Conservation (phyloP, 2,888 invertebrate genomes). For the Dioctria linearis region DNA sequence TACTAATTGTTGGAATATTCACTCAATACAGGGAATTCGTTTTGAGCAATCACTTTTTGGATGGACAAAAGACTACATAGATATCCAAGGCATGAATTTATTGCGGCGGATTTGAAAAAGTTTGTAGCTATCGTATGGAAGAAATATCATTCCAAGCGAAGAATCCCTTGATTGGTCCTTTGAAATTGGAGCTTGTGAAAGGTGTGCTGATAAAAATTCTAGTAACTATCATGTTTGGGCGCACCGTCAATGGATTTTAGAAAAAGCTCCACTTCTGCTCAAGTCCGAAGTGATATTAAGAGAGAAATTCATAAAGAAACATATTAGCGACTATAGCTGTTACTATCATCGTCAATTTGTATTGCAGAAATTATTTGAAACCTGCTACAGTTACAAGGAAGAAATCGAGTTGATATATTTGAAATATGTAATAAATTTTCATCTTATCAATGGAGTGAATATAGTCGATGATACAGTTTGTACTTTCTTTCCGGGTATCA, state of each 20-base stretch:
- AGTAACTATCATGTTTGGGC: slow-evolving; percentile 96
- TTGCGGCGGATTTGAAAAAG: too few relatives aligned
- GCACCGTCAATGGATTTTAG: slow-evolving; percentile 85
- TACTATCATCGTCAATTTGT: slow-evolving; percentile 70
- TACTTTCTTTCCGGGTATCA: slow-evolving; percentile 64
- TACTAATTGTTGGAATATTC: too few relatives aligned
- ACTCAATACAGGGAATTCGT: too few relatives aligned
- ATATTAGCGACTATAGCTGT: slow-evolving; percentile 71
- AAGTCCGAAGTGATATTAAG: slow-evolving; percentile 68
- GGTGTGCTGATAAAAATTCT: slow-evolving; percentile 82
- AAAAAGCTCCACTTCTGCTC: slow-evolving; percentile 67
- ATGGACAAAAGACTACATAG: too few relatives aligned
- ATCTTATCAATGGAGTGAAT: slow-evolving; percentile 63
- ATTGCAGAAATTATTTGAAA: slow-evolving; percentile 66
- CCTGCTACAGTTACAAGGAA: slow-evolving; percentile 65
- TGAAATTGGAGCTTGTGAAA: slow-evolving; percentile 70
- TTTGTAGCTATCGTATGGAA: too few relatives aligned
- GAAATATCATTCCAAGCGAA: slow-evolving; percentile 66
- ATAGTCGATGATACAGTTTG: slow-evolving; percentile 63
- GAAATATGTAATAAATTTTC: slow-evolving; percentile 65
- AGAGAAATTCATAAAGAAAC: slow-evolving; percentile 71
- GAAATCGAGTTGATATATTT: slow-evolving; percentile 63
- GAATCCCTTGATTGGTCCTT: slow-evolving; percentile 70
- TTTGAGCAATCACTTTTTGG: too few relatives aligned
- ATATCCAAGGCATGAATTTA: too few relatives aligned